phyloP scores from a whole-genome alignment of 1,140 invertebrate species.

The Lepidurus packardi region DNA sequence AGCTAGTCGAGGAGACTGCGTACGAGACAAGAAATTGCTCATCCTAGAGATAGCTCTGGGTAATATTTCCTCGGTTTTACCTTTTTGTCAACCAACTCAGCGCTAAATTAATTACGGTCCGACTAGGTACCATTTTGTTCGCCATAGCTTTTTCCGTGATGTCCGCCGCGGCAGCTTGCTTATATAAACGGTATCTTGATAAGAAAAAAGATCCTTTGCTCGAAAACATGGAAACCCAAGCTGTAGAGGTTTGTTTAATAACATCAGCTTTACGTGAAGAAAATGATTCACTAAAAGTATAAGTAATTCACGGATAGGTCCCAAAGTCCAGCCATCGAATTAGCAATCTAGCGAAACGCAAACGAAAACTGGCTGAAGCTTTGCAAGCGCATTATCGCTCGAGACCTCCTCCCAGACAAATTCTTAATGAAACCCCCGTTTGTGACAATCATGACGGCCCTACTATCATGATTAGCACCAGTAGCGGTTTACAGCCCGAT shows the following conservation, averaged over 20 bases:
- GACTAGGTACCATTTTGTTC: background rate
- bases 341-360: background rate
- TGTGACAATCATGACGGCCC: background rate
- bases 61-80: background rate
- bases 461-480: background rate
- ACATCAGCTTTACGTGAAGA: no score
- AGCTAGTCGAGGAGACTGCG: background rate
- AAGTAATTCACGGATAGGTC: no score
- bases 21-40: background rate
- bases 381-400: background rate
- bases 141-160: background rate
- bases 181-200: background rate
- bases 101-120: no score
- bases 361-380: background rate
- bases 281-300: no score
- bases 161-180: background rate
- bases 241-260: background rate
- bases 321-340: background rate
- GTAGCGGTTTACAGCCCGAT: background rate
- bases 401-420: background rate
- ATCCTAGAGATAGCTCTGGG: background rate
- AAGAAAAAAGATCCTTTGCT: background rate
- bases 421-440: background rate
- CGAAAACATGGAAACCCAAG: background rate
- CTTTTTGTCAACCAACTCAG: no score